Evolutionary conservation across 2,888 invertebrate species (phyloP), one percentile per base, ranked within the genome.

Genomic region (Drosophila tripunctata): DNA sequence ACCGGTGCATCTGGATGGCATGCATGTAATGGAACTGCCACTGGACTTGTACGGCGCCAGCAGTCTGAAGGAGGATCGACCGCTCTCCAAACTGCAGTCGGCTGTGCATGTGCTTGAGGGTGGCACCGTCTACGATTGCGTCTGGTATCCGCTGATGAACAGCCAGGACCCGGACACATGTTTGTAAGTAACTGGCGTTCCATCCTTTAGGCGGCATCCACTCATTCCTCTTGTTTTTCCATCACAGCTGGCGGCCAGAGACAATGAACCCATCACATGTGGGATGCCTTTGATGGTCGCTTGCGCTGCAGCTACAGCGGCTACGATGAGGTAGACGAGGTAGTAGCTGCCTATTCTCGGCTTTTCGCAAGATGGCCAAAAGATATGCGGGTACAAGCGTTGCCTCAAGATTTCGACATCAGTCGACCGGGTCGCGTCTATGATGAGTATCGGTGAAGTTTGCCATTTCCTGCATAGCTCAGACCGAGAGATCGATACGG

Each of bases 121-220:
- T 45, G 98, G 97, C 5, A 93, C 95, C 19, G 93, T 98, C 38
- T 99, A 98, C 90, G 98, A 99, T 89, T 97, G 94, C 88, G 94
- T 94, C 87, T 99, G 98, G 98, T 97, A 95, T 92, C 98, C 98
- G 5, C 93, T 93, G 14, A 98, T 98, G 98, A 95, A 94, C 76
- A 96, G 97, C 64, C 90, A 92, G 74, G 92, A 95, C 66, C 95
- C 97, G 6, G 94, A 94, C 68, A 95, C 96, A 8, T 97, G 97
- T 90, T 96, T 96, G 97, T 97, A 52, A 67, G 80, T 72, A 27
- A 4, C n/a, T 15, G 0, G 1, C 3, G 2, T 10, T n/a, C 6
- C 15, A n/a, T n/a, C n/a, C n/a, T n/a, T n/a, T n/a, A n/a, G n/a
- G n/a, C n/a, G n/a, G n/a, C n/a, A n/a, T n/a, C n/a, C n/a, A n/a